Evolutionary conservation across 2,797 vertebrate genomes (phyloP), one percentile per base, ranked within the genome.

Genomic region (Holocentrus rufus): DNA sequence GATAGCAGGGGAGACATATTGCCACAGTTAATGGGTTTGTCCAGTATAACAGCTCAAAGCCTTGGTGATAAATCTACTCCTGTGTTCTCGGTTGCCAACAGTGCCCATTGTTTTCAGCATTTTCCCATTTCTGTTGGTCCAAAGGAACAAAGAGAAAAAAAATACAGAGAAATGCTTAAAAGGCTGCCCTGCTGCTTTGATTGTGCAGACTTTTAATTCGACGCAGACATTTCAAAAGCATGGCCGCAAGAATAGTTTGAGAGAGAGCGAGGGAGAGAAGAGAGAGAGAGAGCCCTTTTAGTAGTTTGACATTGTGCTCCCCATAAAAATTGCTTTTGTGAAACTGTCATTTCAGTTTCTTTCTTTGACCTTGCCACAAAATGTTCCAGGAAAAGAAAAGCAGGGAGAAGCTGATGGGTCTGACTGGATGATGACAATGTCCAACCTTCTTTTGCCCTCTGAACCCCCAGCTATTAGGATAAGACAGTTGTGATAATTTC

Each of bases 1-100:
- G 56, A 75, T 39, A 65, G 57, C 54, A 72, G 52, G 42, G 73
- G 46, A 77, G 69, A 79, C 47, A 59, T 52, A 82, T 77, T 60
- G 58, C 36, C n/a, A 30, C 50, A 60, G 68, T 78, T 69, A 65
- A 79, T 74, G 36, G 39, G 65, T 71, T 66, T 59, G 52, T 69
- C 56, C 54, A 49, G 44, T 68, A n/a, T 72, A 83, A 81, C 66
- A 65, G 44, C 78, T 52, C 61, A 27, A 74, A 69, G 30, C 52
- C 14, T 20, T 13, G 46, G 59, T 72, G 61, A 79, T 74, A 72
- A 84, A 84, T 79, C 34, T 25, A 10, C 42, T 39, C 9, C 36
- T 62, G 25, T 55, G 23, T 68, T 69, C 20, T 44, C 23, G 72
- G 4, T 44, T 52, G 30, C 50, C 71, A 47, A 49, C 42, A 20